These are phyloP conservation scores for Sarcophaga variegata DNA, from an alignment of 2,888 invertebrate species.

Conservation along the genomic window DNA sequence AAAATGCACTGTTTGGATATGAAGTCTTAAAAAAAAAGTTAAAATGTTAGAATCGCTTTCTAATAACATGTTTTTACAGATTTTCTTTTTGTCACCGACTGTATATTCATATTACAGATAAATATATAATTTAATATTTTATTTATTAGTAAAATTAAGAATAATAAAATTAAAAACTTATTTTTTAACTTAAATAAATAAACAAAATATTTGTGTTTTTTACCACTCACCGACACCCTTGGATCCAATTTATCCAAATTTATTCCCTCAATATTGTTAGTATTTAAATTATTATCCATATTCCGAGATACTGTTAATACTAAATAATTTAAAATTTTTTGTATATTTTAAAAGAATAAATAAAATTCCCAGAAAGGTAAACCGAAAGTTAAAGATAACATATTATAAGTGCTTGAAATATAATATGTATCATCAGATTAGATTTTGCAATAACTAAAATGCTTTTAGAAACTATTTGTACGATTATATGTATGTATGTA, in stretches of 20 bases:
- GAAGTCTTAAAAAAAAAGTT: no score
- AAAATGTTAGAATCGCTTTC: no score
- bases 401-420: no score
- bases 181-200: neutral
- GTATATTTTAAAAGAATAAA: neutral
- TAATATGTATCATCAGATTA: neutral
- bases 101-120: no score
- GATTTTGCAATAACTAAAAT: neutral
- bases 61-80: no score
- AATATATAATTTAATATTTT: no score
- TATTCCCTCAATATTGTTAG: constrained; percentile 52
- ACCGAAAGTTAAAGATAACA: neutral
- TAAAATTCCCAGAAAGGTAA: neutral
- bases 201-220: neutral
- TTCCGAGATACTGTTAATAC: constrained; percentile 45
- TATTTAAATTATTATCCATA: constrained; percentile 58
- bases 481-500: no score
- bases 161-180: neutral
- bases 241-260: constrained; percentile 76
- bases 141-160: no score
- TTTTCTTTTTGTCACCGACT: no score
- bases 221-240: constrained; percentile 77
- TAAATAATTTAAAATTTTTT: constrained; percentile 23
- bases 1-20: no score
- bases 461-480: no score